Evolutionary conservation across 2,797 vertebrate species (phyloP).

Genomic region (Rhabdophis nuchalis): DNA sequence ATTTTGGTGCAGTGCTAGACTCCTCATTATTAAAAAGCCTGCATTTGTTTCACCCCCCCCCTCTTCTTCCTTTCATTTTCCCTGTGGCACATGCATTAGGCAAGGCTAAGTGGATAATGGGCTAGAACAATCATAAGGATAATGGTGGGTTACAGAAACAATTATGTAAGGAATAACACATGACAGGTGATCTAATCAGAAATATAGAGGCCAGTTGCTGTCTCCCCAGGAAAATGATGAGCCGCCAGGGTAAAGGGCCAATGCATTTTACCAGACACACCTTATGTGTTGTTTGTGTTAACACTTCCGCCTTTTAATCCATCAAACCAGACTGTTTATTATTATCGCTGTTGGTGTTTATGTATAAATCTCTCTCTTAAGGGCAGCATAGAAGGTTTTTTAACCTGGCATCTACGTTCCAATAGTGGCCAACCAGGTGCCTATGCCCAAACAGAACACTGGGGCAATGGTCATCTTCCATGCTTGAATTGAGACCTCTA

Average conservation of each 20-base stretch:
- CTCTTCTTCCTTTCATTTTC: slow-evolving; percentile 28
- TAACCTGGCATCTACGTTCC: not conserved
- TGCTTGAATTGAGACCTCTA: not conserved
- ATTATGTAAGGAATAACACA: slow-evolving; percentile 66
- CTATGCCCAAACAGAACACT: not conserved
- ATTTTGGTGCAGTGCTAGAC: slow-evolving; percentile 38
- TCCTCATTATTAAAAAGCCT: slow-evolving; percentile 36
- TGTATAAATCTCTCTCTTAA: not conserved
- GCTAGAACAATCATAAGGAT: slow-evolving; percentile 64
- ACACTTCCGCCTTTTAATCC: not conserved
- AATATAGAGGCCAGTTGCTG: slow-evolving; percentile 62
- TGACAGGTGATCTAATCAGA: slow-evolving; percentile 63
- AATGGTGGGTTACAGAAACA: slow-evolving; percentile 66
- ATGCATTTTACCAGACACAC: slow-evolving; percentile 43
- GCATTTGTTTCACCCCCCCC: slow-evolving; percentile 27
- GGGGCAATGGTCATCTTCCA: not conserved
- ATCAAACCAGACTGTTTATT: slow-evolving; percentile 23
- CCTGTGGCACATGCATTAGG: slow-evolving; percentile 45
- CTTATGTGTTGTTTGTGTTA: not conserved
- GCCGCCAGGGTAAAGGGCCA: slow-evolving; percentile 62
- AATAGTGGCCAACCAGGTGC: not conserved
- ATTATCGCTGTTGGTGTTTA: too few relatives aligned
- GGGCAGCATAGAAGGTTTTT: not conserved
- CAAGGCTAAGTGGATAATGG: slow-evolving; percentile 60
- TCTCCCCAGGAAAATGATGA: slow-evolving; percentile 59